A percentile compares a stretch with the other conserved stretches of the same genome.
These are phyloP conservation scores for Drosophila limbata DNA, from an alignment of 2,888 invertebrate genomes.

Conservation along the genomic window DNA sequence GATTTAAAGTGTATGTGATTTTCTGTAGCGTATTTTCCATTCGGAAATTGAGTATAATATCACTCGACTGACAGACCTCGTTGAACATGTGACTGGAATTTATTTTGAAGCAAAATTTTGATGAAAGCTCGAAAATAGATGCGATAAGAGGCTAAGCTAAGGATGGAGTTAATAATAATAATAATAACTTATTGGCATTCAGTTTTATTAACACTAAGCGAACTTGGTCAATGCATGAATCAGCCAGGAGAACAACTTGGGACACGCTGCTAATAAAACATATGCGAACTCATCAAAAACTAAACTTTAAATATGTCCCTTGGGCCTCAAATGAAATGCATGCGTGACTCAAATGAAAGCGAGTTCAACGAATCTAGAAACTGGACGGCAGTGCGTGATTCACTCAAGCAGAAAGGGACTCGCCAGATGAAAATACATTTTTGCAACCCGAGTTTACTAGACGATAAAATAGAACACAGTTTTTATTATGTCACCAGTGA, in stretches of 20 bases:
- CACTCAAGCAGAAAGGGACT: conserved; percentile 45
- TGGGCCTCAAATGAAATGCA: conserved; percentile 60
- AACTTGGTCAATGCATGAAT: conserved; percentile 28
- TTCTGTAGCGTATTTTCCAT: conserved; percentile 11
- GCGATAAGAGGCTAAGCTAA: conserved; percentile 9
- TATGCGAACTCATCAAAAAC: conserved; percentile 78
- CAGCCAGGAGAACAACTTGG: conserved; percentile 45
- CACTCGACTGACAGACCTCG: conserved; percentile 24
- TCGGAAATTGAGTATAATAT: conserved; percentile 28
- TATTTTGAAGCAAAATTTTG: conserved; percentile 35
- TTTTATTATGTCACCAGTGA: too few species aligned
- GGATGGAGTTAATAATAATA: conserved; percentile 30
- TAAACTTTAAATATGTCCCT: conserved; percentile 73
- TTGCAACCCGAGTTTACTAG: conserved; percentile 1
- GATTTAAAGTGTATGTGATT: background rate
- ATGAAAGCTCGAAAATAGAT: conserved; percentile 54
- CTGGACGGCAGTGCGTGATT: conserved; percentile 56
- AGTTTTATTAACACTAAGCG: conserved; percentile 49
- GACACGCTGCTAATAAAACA: conserved; percentile 72
- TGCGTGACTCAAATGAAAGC: conserved; percentile 45
- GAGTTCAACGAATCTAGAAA: conserved; percentile 17
- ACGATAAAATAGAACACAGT: background rate
- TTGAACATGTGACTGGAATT: conserved; percentile 72
- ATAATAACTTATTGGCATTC: conserved; percentile 62
- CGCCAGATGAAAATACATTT: background rate